A percentile compares a stretch with the other conserved stretches of the same genome.
Conservation (phyloP, 2,113 vertebrate species). For the Caracal caracal region DNA sequence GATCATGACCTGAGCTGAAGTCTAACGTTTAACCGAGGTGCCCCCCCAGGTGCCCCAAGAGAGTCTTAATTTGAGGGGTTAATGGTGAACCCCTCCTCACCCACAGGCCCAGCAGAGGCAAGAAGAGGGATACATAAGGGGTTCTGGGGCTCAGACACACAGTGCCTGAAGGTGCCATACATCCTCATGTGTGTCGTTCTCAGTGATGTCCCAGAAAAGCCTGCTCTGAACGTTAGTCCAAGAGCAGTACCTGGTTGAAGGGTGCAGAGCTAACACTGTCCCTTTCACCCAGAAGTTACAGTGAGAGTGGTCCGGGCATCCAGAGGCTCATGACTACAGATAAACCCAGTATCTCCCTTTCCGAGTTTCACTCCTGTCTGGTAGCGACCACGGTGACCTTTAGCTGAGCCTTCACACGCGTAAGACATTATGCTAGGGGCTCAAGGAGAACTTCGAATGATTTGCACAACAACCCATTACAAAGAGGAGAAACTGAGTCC, state of each 20-base stretch:
- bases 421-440: too few relatives aligned
- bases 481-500: neutral
- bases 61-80: neutral
- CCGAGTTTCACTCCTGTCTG: neutral
- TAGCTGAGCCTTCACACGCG: neutral
- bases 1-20: too few relatives aligned
- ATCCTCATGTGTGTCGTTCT: neutral
- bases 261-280: accelerated
- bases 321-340: accelerated
- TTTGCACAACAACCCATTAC: neutral
- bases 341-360: neutral
- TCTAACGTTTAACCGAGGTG: too few relatives aligned
- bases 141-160: neutral
- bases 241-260: neutral
- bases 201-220: neutral
- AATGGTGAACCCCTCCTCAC: neutral
- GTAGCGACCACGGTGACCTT: neutral
- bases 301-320: neutral
- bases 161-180: neutral
- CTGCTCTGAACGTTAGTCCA: neutral
- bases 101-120: neutral
- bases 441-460: accelerated
- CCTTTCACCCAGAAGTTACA: neutral
- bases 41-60: too few relatives aligned
- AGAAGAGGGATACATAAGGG: neutral